Evolutionary conservation across 2,797 vertebrate species (phyloP), one percentile per base, ranked within the genome.

Genomic region (Pseudomugil tenellus): DNA sequence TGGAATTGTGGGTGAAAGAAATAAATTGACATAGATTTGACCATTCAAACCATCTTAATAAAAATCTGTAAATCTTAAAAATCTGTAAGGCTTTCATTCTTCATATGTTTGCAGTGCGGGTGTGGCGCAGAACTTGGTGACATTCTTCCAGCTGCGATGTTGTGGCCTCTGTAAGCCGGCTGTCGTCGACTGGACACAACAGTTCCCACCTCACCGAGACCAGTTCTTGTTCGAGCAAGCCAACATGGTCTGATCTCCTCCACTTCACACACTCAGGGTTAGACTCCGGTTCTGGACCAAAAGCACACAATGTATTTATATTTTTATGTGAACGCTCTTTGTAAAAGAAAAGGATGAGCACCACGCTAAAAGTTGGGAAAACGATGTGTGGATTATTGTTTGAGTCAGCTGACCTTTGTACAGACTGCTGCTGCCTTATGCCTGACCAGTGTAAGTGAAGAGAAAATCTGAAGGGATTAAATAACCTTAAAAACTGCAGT

Each of bases 121-220:
- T 43, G 92, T 96, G 58, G 76, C 94, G 46, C 92, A 95, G 93
- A 99, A 99, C 89, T 87, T 98, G 58, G 93, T 93, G 37, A 95
- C 97, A 64, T 98, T 99, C 89, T 98, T 98, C 87, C 96, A 95
- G 51, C 95, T 98, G 73, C 87, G 95, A 10, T 98, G 96, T 59
- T 98, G 96, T 49, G 97, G 96, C 70, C 77, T 96, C 85, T 94
- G 94, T 71, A 98, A 96, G 74, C 94, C 95, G 1, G 89, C 87
- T 2, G 0, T 91, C 1, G 84, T 97, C 55, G 97, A 99, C 83
- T 99, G 97, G 98, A 97, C 96, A 6, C 95, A 96, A 70, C 96
- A 97, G 77, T 94, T 94, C 41, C 93, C 93, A 1, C 84, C 95
- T 26, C 85, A 87, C 59, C 83, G 85, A 3, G 94, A 96, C 55